Evolutionary conservation across 2,797 vertebrate genomes (phyloP).

Genomic region (Falco cherrug): DNA sequence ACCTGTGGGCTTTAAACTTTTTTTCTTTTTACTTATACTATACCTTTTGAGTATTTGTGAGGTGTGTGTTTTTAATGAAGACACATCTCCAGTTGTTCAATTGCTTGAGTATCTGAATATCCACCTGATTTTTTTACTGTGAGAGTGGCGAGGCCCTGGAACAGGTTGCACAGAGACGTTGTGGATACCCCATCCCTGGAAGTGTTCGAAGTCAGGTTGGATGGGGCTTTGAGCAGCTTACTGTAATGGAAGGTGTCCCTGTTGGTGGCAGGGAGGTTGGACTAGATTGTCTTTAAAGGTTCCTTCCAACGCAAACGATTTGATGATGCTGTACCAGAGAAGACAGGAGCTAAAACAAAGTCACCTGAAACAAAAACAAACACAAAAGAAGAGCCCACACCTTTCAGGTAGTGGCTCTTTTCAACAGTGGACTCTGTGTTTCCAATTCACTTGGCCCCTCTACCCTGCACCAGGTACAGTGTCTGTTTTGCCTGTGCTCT

Average conservation of each 20-base stretch:
- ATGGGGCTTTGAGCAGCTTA: not conserved
- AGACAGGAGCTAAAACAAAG: not conserved
- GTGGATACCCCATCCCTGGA: not conserved
- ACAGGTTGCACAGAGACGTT: not conserved
- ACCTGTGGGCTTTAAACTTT: not conserved
- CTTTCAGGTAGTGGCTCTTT: not conserved
- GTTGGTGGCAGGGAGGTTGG: not conserved
- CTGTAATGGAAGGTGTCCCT: not conserved
- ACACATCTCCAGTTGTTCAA: not conserved
- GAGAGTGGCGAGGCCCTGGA: not conserved
- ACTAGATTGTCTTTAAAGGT: not conserved
- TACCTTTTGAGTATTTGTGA: not conserved
- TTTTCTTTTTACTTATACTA: not conserved
- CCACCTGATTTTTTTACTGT: not conserved
- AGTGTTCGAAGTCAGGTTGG: not conserved
- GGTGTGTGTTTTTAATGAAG: not conserved
- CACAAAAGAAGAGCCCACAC: not conserved
- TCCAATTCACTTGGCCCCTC: not conserved
- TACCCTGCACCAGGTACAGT: not conserved
- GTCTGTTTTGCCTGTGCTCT: not conserved
- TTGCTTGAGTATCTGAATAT: not conserved
- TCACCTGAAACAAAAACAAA: not conserved
- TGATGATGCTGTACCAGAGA: not conserved
- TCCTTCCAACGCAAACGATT: not conserved
- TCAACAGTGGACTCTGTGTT: not conserved